These are phyloP conservation scores for Cyclina sinensis DNA, from an alignment of 1,140 invertebrate genomes.

Conservation along the genomic window DNA sequence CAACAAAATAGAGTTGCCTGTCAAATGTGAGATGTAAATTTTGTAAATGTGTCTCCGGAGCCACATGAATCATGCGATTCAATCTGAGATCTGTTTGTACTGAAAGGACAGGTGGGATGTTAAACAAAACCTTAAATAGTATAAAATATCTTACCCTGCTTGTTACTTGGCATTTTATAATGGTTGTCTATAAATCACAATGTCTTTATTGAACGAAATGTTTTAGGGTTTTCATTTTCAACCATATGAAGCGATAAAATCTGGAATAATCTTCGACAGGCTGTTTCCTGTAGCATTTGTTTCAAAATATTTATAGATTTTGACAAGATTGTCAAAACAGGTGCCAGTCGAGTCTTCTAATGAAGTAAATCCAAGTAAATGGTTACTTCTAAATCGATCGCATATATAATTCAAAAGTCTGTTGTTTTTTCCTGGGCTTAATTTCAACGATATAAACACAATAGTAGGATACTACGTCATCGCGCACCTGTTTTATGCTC, in stretches of 20 bases:
- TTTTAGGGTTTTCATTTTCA: conserved; percentile 5
- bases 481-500: too few species aligned
- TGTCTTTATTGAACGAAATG: conserved; percentile 21
- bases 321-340: too few species aligned
- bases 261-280: background rate
- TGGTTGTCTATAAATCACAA: conserved; percentile 3
- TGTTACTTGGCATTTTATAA: conserved; percentile 36
- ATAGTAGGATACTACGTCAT: too few species aligned
- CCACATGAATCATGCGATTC: conserved; percentile 39
- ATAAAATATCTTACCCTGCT: conserved; percentile 10
- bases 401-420: too few species aligned
- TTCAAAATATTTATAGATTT: too few species aligned
- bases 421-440: too few species aligned
- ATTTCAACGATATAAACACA: too few species aligned
- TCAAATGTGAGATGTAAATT: conserved; percentile 66
- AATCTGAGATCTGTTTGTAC: conserved; percentile 33
- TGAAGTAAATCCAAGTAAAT: too few species aligned
- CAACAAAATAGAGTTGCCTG: conserved; percentile 64
- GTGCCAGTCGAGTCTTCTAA: too few species aligned
- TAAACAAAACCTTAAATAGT: conserved; percentile 21
- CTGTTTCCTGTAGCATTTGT: too few species aligned
- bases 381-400: too few species aligned
- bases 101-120: conserved; percentile 42
- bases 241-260: background rate
- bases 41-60: conserved; percentile 56